Evolutionary conservation across 2,797 vertebrate genomes (phyloP).

Genomic region (Ambastaia sidthimunki): DNA sequence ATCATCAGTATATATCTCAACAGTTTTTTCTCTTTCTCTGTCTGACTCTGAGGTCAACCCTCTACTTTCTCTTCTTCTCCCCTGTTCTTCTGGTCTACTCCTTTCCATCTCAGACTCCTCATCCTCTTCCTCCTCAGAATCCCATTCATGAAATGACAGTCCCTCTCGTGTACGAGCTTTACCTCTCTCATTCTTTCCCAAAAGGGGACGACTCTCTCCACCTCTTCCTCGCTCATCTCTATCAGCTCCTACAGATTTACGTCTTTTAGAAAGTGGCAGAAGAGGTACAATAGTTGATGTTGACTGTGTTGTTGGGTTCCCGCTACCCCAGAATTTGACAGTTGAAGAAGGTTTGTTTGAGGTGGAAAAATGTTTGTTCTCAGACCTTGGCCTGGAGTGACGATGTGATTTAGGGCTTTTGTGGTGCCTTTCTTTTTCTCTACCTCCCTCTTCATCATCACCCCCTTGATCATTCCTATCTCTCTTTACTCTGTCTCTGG

Average conservation of each 20-base stretch:
- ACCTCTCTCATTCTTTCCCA: constrained; percentile 70
- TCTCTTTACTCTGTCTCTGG: constrained; percentile 71
- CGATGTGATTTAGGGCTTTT: constrained; percentile 59
- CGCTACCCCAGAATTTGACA: constrained; percentile 80
- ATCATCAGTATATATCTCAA: constrained; percentile 74
- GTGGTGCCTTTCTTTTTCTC: constrained; percentile 71
- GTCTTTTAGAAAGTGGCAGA: constrained; percentile 76
- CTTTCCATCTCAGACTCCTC: constrained; percentile 73
- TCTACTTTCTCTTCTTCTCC: constrained; percentile 65
- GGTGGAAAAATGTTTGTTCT: constrained; percentile 73
- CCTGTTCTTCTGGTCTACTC: constrained; percentile 69
- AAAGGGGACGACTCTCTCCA: constrained; percentile 76
- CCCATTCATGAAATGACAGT: constrained; percentile 79
- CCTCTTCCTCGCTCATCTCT: constrained; percentile 71
- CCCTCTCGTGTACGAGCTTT: constrained; percentile 76
- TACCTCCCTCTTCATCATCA: constrained; percentile 69
- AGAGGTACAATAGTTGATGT: constrained; percentile 78
- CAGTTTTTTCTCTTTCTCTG: constrained; percentile 74
- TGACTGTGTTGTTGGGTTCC: constrained; percentile 70
- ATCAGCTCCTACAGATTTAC: constrained; percentile 78
- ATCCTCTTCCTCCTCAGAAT: constrained; percentile 72
- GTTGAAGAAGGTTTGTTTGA: constrained; percentile 76
- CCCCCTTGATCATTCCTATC: constrained; percentile 73
- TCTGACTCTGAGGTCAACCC: constrained; percentile 76
- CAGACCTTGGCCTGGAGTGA: constrained; percentile 66